phyloP scores from a whole-genome alignment of 2,888 invertebrate species.

The Calliopum simillimum region DNA sequence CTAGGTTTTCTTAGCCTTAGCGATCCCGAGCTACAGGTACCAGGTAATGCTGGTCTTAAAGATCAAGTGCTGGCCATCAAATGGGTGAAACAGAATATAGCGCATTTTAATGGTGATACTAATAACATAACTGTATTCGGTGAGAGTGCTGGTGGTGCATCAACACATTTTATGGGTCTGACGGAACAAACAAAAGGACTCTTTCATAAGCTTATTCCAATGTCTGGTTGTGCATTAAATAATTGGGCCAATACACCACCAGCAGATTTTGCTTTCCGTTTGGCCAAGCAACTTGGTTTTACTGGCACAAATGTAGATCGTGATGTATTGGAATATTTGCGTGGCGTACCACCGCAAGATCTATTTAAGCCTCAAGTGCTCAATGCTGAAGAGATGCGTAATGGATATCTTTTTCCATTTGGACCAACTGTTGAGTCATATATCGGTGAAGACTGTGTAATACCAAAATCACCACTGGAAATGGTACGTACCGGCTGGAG shows the following conservation, averaged over 20 bases:
- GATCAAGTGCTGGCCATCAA: conserved; percentile 69
- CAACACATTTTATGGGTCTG: conserved; percentile 67
- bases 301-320: conserved; percentile 61
- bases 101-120: conserved; percentile 68
- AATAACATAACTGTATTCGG: conserved; percentile 70
- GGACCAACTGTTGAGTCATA: conserved; percentile 63
- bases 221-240: conserved; percentile 60
- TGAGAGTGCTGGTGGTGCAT: conserved; percentile 69
- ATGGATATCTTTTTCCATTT: conserved; percentile 55
- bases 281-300: conserved; percentile 62
- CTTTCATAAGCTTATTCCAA: conserved; percentile 63
- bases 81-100: conserved; percentile 69
- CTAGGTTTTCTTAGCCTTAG: conserved; percentile 68
- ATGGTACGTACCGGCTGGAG: conserved; percentile 61
- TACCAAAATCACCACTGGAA: conserved; percentile 53
- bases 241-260: conserved; percentile 57
- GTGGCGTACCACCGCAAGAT: conserved; percentile 54
- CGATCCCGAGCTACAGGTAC: conserved; percentile 67
- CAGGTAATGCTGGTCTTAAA: conserved; percentile 70
- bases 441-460: conserved; percentile 56
- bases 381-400: conserved; percentile 52
- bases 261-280: conserved; percentile 55
- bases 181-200: conserved; percentile 67
- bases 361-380: conserved; percentile 55
- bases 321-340: conserved; percentile 63